phyloP scores from a whole-genome alignment of 1,140 invertebrate genomes.

The Microplitis mediator region DNA sequence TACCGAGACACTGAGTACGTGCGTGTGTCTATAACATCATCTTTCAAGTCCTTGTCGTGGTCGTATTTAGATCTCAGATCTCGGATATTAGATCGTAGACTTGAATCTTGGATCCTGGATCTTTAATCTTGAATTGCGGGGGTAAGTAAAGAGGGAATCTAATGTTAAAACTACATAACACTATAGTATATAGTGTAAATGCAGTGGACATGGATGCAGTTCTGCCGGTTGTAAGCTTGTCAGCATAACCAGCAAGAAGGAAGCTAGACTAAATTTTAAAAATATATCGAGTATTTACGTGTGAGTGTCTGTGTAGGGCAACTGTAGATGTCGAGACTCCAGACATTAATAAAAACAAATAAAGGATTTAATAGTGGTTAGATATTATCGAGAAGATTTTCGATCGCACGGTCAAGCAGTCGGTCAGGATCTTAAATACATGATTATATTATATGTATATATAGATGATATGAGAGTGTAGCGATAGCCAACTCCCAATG shows the following conservation, averaged over 20 bases:
- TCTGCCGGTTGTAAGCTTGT: constrained; percentile 5
- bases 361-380: background rate
- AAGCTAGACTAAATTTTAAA: background rate
- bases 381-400: constrained; percentile 24
- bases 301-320: too few relatives aligned
- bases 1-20: constrained; percentile 12
- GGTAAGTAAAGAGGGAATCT: background rate
- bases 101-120: too few relatives aligned
- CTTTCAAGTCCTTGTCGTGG: background rate
- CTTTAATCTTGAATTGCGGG: background rate
- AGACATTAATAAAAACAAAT: background rate
- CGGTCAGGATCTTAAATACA: constrained; percentile 30
- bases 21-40: constrained; percentile 19
- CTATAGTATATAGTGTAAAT: too few relatives aligned
- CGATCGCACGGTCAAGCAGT: constrained; percentile 26
- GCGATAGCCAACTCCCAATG: constrained; percentile 23
- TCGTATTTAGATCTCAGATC: too few relatives aligned
- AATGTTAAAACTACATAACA: too few relatives aligned
- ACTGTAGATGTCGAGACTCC: too few relatives aligned
- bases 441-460: background rate
- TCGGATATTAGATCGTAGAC: too few relatives aligned
- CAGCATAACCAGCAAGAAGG: constrained; percentile 15
- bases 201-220: constrained; percentile 1
- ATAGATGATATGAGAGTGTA: background rate
- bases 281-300: too few relatives aligned